Evolutionary conservation across 2,797 vertebrate genomes (phyloP), one percentile per base, ranked within the genome.

Genomic region (Columba guinea): DNA sequence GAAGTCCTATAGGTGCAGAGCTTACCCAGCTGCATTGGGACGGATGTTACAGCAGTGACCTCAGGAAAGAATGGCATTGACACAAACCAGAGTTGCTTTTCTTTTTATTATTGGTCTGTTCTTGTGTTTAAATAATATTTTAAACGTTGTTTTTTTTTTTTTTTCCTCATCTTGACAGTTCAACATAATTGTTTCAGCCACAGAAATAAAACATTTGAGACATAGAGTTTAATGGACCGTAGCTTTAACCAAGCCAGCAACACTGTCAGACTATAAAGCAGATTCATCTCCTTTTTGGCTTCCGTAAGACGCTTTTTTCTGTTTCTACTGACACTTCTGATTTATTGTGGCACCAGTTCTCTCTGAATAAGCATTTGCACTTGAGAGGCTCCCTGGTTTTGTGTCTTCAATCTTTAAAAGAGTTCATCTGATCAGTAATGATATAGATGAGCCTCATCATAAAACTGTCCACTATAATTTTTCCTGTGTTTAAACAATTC

Each of bases 201-300:
- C 22, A 63, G 37, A 73, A 90, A 22, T 41, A 32, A 70, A 85
- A 14, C 15, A 8, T 75, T 75, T 35, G 83, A 75, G 69, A 46
- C 6, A 1, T 13, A 2, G 1, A 12, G 35, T 44, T 82, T 53
- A 27, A 65, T 41, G 53, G 41, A 10, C n/a, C 4, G 2, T 26
- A 34, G 60, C 52, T 85, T 92, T 63, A 83, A 37, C 55, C n/a
- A 28, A 63, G 44, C 30, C 39, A 30, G 23, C 32, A 81, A 7
- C 2, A 1, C 44, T 67, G 39, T 46, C 62, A 78, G 77, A 26
- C 34, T 64, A 11, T 7, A 64, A 84, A 68, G 69, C 28, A 70
- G 41, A 41, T 75, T 79, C 5, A 5, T 59, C 49, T 91, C 39
- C 28, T 68, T 58, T 68, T 34, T 75, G 37, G 20, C 51, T 92